A percentile compares a stretch with the other conserved stretches of the same genome.
Conservation (phyloP, 2,113 vertebrate genomes). For the Typhlomys cinereus region DNA sequence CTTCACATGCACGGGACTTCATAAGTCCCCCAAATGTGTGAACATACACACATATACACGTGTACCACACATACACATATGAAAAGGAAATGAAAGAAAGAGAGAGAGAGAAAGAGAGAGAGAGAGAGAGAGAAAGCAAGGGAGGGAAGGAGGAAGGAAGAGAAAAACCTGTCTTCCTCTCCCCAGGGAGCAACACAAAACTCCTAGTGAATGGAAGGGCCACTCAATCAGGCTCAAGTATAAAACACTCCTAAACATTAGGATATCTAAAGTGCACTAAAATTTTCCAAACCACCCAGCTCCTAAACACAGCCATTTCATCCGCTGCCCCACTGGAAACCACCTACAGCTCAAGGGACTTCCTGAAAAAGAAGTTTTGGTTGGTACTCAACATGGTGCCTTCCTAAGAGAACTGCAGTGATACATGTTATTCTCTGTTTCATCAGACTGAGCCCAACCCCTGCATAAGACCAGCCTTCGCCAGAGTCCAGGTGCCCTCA, state of each 20-base stretch:
- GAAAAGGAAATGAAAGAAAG: too few relatives aligned
- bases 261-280: not conserved
- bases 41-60: too few relatives aligned
- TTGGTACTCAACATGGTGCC: not conserved
- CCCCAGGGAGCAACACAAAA: not conserved
- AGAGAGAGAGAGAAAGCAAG: too few relatives aligned
- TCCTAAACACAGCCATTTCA: not conserved
- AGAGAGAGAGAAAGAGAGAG: too few relatives aligned
- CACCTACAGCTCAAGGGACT: not conserved
- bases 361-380: not conserved
- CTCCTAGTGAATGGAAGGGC: not conserved
- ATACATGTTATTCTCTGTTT: not conserved
- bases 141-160: too few relatives aligned
- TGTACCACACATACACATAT: too few relatives aligned
- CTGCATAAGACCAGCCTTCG: not conserved
- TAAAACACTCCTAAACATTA: not conserved
- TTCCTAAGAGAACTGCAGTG: not conserved
- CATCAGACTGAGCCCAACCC: not conserved
- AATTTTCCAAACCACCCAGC: not conserved
- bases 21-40: too few relatives aligned
- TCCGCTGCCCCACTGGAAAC: not conserved
- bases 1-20: too few relatives aligned
- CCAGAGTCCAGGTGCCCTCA: not conserved
- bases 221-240: not conserved
- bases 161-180: not conserved